A percentile compares a stretch with the other conserved stretches of the same genome.
Conservation (phyloP, 2,888 invertebrate genomes). For the Adelphocoris suturalis region DNA sequence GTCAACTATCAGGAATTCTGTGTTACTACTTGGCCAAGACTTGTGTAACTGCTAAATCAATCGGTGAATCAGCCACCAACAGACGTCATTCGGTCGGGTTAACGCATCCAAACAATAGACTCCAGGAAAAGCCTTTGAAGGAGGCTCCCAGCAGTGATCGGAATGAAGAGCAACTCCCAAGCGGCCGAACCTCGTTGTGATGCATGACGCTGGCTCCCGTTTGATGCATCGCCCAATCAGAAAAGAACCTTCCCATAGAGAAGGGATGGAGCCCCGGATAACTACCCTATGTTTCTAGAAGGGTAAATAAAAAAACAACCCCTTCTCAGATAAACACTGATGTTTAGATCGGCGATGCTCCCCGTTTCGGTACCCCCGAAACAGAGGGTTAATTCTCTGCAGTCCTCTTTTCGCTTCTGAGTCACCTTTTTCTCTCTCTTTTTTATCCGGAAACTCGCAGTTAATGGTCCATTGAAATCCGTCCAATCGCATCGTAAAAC, state of each 20-base stretch:
- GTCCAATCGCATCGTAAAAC: slow-evolving; percentile 63
- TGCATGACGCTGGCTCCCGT: slow-evolving; percentile 32
- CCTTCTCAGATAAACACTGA: slow-evolving; percentile 41
- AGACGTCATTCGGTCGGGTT: not conserved
- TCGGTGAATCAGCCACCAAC: not conserved
- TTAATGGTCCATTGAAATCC: slow-evolving; percentile 64
- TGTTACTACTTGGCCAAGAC: no score
- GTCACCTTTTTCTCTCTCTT: slow-evolving; percentile 47
- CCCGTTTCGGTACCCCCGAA: not conserved
- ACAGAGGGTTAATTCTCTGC: slow-evolving; percentile 48
- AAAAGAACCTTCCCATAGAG: slow-evolving; percentile 33
- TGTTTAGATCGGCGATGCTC: slow-evolving; percentile 44
- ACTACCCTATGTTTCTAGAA: slow-evolving; percentile 33
- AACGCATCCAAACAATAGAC: slow-evolving; percentile 3
- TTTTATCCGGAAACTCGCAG: not conserved
- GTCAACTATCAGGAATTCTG: no score
- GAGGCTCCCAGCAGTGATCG: not conserved
- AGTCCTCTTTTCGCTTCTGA: slow-evolving; percentile 34
- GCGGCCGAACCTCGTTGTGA: not conserved
- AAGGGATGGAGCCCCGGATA: not conserved
- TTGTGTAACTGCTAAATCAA: not conserved
- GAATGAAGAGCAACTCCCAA: not conserved
- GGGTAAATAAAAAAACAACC: slow-evolving; percentile 37
- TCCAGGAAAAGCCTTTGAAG: not conserved
- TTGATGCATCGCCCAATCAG: slow-evolving; percentile 57